phyloP scores from a whole-genome alignment of 2,888 invertebrate genomes.

The Pyrrhosoma nymphula region DNA sequence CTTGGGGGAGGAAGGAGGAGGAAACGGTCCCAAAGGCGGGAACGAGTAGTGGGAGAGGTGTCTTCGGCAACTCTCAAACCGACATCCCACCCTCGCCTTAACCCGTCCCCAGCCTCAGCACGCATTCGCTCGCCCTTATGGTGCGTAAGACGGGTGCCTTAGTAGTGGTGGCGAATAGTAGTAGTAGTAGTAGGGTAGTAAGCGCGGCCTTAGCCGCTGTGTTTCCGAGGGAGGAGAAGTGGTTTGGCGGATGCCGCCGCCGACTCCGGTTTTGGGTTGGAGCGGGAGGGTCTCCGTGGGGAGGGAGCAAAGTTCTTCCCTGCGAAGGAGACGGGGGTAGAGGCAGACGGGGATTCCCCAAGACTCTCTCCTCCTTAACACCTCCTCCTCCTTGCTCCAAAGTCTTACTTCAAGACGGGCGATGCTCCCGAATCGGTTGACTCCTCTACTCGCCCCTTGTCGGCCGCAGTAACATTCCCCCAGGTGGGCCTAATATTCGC shows the following conservation, averaged over 20 bases:
- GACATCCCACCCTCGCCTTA: neutral
- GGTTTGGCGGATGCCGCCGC: neutral
- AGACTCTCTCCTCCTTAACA: neutral
- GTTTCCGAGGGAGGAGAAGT: constrained; percentile 17
- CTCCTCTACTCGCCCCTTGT: neutral
- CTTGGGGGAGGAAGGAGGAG: neutral
- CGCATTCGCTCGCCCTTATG: neutral
- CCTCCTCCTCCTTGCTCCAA: neutral
- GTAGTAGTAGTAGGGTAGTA: constrained; percentile 1
- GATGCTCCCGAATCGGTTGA: neutral
- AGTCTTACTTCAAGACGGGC: neutral
- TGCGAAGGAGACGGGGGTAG: neutral
- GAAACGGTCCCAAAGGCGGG: neutral
- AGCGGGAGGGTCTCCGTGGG: neutral
- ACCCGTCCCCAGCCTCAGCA: neutral
- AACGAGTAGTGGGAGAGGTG: neutral
- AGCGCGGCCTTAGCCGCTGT: neutral
- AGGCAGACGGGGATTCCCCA: constrained; percentile 17
- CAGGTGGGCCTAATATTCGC: neutral
- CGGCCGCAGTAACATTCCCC: neutral
- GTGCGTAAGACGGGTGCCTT: constrained; percentile 21
- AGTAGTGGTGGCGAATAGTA: neutral
- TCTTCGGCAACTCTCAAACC: neutral
- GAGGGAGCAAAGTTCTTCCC: neutral
- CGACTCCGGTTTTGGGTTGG: neutral